Percentiles rank a stretch among this genome's conserved stretches.
These are phyloP conservation scores for Euphysa ruthae DNA, from an alignment of 30 jellyfish, hydroid and myxozoan genomes.

Conservation along the genomic window DNA sequence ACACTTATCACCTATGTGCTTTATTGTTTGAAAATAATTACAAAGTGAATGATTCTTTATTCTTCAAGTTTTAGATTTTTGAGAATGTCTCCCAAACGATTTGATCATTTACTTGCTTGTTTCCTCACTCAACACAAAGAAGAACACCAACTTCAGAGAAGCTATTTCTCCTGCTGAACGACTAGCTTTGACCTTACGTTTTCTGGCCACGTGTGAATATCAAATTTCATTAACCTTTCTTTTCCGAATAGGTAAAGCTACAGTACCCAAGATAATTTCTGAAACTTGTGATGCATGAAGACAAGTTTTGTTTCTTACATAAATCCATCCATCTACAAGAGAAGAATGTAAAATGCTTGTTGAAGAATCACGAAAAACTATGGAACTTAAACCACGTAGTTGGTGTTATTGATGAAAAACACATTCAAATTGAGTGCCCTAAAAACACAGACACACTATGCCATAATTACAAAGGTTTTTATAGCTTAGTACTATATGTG, in stretches of 20 bases:
- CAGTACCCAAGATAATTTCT: neutral
- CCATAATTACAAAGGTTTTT: no score
- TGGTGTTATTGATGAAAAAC: no score
- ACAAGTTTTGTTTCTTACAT: conserved; percentile 3
- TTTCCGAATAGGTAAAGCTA: conserved; percentile 19
- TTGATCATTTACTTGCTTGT: conserved; percentile 12
- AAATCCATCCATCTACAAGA: neutral
- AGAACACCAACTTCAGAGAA: no score
- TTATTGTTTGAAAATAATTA: no score
- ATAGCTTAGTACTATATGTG: neutral
- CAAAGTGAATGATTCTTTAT: neutral
- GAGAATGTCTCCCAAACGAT: conserved; percentile 17
- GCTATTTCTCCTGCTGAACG: no score
- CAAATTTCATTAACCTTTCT: no score
- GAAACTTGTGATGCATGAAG: conserved; percentile 3
- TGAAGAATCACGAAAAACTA: neutral
- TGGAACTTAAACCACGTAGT: no score
- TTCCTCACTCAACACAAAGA: conserved; percentile 15
- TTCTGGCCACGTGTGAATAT: no score
- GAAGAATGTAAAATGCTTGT: conserved; percentile 11
- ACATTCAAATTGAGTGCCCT: no score
- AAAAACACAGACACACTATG: no score
- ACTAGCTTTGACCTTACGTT: no score
- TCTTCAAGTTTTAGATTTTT: conserved; percentile 6
- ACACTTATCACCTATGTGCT: no score